Base-by-base conservation (phyloP, 1,140 invertebrate species). In the Nylanderia fulva region DNA sequence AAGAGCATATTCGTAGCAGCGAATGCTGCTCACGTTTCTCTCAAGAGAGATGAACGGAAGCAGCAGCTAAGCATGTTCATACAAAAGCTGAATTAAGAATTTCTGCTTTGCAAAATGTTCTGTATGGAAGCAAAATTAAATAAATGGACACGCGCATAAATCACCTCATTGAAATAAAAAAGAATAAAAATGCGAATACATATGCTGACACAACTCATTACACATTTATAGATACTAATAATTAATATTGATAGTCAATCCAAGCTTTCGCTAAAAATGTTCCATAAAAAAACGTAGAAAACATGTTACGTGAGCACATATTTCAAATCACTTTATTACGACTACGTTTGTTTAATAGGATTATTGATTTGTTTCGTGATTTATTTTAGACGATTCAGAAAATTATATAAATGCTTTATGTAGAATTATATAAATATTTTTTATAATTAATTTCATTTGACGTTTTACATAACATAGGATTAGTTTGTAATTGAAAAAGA, bases 21-120 rank as follows among this genome's bases (percentile, higher is more conserved):
- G 29, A 33, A 72, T 3, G 24, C 13, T 18, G 13, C 6, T 68
- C 66, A 45, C 15, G 8, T n/a, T 9, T 4, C 29, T 29, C 21
- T 5, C 9, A 72, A 72, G 7, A 4, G n/a, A 77, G 64, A 66
- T 66, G 33, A 27, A 64, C n/a, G 45, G 45, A 15, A 79, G 13
- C 21, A n/a, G 61, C 8, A 54, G 27, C 45, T 68, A 29, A 7
- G 9, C 33, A 27, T n/a, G n/a, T 39, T 68, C 21, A 8, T 6
- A 68, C 21, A 68, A 68, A 79, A 79, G 76, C 29, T 68, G 9
- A 68, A 79, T 68, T 68, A 56, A 79, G 29, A 8, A 63, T 24
- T 48, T 68, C 29, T 66, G 48, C 2, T 39, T 66, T 68, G 45
- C 15, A 68, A 66, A 54, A 48, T 48, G 33, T 54, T 39, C 6